Conservation (phyloP, 2,797 vertebrate genomes). For the Syngnathus rostellatus region DNA sequence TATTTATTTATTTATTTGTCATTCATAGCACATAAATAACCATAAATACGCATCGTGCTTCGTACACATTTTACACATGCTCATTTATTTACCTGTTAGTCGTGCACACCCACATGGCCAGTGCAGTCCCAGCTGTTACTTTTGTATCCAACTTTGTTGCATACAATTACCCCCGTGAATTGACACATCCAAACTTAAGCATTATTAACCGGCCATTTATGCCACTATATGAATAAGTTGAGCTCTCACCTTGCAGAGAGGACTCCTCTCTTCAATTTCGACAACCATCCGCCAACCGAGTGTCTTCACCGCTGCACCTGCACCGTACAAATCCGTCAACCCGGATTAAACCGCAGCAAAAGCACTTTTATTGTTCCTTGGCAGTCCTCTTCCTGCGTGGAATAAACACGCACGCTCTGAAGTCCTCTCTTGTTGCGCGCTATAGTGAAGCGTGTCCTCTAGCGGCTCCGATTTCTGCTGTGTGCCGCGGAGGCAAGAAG, state of each 20-base stretch:
- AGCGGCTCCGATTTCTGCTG: constrained; percentile 19
- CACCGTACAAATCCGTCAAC: constrained; percentile 42
- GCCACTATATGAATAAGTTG: neutral
- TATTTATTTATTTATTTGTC: too few relatives aligned
- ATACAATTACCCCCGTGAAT: neutral
- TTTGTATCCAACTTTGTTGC: neutral
- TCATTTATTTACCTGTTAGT: too few relatives aligned
- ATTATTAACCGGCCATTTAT: neutral
- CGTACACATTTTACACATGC: too few relatives aligned
- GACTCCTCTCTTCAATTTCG: constrained; percentile 48
- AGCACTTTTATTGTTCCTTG: constrained; percentile 2
- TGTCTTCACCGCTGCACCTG: constrained; percentile 48
- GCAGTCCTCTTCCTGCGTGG: neutral
- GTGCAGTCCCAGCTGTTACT: neutral
- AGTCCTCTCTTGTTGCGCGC: constrained; percentile 25
- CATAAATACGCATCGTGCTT: too few relatives aligned
- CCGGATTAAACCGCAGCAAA: constrained; percentile 3
- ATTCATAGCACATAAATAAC: too few relatives aligned
- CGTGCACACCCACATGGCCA: neutral
- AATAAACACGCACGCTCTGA: neutral
- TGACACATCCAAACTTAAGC: neutral
- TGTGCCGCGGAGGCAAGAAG: constrained; percentile 21
- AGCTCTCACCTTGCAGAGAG: constrained; percentile 58
- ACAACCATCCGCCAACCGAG: constrained; percentile 54
- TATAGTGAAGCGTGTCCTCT: constrained; percentile 38